Percentiles rank a stretch among this genome's conserved stretches.
phyloP scores from a whole-genome alignment of 2,113 vertebrate species.

The Sterna hirundo region DNA sequence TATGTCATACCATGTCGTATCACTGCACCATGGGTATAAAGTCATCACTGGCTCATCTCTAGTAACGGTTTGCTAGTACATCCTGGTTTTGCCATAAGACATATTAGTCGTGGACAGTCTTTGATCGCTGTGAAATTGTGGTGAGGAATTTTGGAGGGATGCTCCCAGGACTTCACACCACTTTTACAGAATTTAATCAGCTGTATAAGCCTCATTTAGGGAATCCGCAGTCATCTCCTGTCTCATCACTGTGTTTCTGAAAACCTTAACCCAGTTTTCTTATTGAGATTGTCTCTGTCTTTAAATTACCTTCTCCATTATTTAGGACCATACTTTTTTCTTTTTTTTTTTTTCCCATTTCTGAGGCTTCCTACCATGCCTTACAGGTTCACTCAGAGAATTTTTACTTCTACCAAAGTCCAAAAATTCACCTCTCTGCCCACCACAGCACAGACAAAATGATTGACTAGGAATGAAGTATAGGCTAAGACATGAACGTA shows the following conservation, averaged over 20 bases:
- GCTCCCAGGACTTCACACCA: not conserved
- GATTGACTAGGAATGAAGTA: not conserved
- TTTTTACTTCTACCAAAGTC: not conserved
- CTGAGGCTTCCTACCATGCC: not conserved
- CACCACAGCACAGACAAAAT: not conserved
- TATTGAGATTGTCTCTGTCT: not conserved
- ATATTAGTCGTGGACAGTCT: not conserved
- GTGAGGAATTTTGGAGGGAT: not conserved
- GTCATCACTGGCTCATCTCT: not conserved
- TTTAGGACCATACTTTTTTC: not conserved
- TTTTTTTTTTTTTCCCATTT: not conserved
- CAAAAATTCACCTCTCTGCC: not conserved
- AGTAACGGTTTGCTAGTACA: not conserved
- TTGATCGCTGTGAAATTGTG: not conserved
- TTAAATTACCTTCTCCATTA: not conserved
- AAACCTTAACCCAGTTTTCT: not conserved
- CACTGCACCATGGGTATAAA: not conserved
- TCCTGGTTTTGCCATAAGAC: not conserved
- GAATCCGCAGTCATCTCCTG: not conserved
- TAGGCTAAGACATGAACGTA: not conserved
- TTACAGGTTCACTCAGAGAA: not conserved
- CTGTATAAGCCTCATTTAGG: not conserved
- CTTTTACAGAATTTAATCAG: not conserved
- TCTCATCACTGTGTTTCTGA: not conserved
- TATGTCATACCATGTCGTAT: fast-evolving